A percentile compares a stretch with the other conserved stretches of the same genome.
phyloP scores from a whole-genome alignment of 2,888 invertebrate genomes.

The Alloplasta piceator region DNA sequence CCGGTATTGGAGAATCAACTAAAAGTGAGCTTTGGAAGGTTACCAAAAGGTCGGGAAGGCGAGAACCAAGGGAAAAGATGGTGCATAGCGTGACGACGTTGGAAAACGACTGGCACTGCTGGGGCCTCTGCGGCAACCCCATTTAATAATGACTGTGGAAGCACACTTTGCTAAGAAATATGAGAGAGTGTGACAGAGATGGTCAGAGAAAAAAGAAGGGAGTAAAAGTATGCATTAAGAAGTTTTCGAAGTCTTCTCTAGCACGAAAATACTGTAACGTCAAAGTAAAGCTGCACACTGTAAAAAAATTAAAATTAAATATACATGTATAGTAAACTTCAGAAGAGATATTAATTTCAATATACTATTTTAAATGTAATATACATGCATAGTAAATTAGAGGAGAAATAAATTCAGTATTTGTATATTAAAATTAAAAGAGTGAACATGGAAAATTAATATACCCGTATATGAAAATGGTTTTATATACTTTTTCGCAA shows the following conservation, averaged over 20 bases:
- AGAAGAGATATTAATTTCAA: no score
- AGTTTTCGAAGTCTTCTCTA: constrained; percentile 6
- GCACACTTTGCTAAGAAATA: constrained; percentile 23
- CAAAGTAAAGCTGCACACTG: no score
- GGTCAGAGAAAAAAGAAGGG: not conserved
- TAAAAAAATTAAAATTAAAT: no score
- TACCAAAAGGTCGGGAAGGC: constrained; percentile 69
- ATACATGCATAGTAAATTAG: no score
- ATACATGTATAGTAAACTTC: no score
- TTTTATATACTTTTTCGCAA: no score
- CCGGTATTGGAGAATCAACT: not conserved
- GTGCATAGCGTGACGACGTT: constrained; percentile 11
- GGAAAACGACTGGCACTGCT: constrained; percentile 11
- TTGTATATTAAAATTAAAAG: no score
- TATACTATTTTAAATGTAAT: no score
- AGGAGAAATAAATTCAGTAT: no score
- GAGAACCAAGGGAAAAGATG: constrained; percentile 27
- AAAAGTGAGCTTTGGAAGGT: constrained; percentile 71
- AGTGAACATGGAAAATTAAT: no score
- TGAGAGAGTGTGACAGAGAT: not conserved
- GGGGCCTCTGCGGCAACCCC: constrained; percentile 25
- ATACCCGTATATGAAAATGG: no score
- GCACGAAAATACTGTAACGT: not conserved
- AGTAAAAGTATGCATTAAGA: constrained; percentile 18
- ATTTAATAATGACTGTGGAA: constrained; percentile 39